A percentile compares a stretch with the other conserved stretches of the same genome.
Conservation (phyloP, 2,888 invertebrate genomes). For the Brachypalpus laphriformis region DNA sequence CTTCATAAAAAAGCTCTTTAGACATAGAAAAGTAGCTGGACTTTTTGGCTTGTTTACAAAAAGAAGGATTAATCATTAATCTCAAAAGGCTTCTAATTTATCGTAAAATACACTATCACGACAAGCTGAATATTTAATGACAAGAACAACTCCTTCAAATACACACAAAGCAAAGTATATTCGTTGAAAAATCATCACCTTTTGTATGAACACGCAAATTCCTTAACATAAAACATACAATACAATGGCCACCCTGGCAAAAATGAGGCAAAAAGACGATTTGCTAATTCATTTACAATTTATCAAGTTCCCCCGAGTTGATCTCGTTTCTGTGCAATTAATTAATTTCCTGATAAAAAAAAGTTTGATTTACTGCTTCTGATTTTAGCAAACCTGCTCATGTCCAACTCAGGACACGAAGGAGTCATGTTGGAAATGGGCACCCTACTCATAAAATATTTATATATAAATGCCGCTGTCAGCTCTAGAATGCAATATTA, state of each 20-base stretch:
- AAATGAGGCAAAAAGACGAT: neutral
- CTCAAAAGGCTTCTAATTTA: neutral
- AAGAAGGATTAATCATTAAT: neutral
- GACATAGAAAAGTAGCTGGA: no score
- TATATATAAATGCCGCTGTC: neutral
- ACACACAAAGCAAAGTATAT: neutral
- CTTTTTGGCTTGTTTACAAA: neutral
- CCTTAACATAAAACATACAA: slow-evolving; percentile 9
- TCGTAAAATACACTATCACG: neutral
- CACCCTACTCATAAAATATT: neutral
- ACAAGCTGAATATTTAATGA: slow-evolving; percentile 9
- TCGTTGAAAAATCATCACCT: slow-evolving; percentile 16
- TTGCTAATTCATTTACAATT: slow-evolving; percentile 7
- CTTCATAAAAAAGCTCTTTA: no score
- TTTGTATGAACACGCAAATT: slow-evolving; percentile 2
- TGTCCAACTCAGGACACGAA: neutral
- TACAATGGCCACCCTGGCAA: neutral
- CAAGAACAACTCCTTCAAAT: neutral
- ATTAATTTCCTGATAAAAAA: slow-evolving; percentile 1
- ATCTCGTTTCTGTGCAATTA: slow-evolving; percentile 1
- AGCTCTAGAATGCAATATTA: neutral
- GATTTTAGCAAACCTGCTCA: neutral
- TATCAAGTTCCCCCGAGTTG: neutral
- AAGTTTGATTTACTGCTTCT: neutral
- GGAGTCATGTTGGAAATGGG: neutral